Percentiles rank a stretch among this genome's conserved stretches.
Conservation (phyloP, 2,888 invertebrate species). For the Rhaphigaster nebulosa region DNA sequence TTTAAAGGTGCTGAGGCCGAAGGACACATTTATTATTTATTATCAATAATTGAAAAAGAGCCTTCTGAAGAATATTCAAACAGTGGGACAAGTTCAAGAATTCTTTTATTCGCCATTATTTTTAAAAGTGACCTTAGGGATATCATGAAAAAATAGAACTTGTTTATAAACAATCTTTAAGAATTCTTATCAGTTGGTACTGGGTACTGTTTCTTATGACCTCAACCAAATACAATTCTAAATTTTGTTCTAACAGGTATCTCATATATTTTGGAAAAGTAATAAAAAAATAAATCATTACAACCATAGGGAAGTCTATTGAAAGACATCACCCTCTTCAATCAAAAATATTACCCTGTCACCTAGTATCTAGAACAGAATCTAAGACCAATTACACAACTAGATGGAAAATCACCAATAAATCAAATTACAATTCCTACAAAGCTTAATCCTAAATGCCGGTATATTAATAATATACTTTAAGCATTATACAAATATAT, state of each 20-base stretch:
- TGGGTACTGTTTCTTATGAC: neutral
- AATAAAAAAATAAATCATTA: neutral
- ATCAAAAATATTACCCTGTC: neutral
- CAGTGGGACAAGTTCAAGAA: neutral
- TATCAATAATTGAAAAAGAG: neutral
- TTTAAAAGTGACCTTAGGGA: neutral
- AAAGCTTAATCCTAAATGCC: slow-evolving; percentile 38
- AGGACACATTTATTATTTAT: neutral
- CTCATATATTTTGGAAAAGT: neutral
- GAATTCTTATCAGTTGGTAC: neutral
- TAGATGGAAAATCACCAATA: slow-evolving; percentile 21
- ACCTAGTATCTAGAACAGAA: neutral
- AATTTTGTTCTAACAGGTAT: neutral
- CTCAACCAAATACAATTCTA: neutral
- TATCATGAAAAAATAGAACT: neutral
- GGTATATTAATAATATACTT: slow-evolving; percentile 25
- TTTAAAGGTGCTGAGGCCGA: neutral
- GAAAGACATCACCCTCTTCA: neutral
- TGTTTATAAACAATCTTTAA: neutral
- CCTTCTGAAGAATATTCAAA: neutral
- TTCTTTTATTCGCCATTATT: neutral
- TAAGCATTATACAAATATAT: slow-evolving; percentile 40
- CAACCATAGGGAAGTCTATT: neutral
- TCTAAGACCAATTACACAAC: slow-evolving; percentile 33
- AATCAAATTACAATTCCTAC: slow-evolving; percentile 13